Evolutionary conservation across 2,797 vertebrate species (phyloP), one percentile per base, ranked within the genome.

Genomic region (Pangasius mekongensis): DNA sequence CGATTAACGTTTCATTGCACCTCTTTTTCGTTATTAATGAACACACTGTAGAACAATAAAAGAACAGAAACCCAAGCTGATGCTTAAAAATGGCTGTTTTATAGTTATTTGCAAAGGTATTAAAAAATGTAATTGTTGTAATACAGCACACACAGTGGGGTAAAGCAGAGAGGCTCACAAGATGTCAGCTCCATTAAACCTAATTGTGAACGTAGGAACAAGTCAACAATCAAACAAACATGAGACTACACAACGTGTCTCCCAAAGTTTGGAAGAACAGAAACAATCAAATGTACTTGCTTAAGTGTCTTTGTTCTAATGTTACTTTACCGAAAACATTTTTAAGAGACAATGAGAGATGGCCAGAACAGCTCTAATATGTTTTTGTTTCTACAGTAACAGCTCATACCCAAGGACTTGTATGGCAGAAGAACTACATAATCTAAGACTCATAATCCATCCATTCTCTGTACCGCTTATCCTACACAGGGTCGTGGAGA

Each of bases 91-190:
- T 24, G 73, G 27, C 52, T 82, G 88, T 90, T 89, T 92, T 90
- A 92, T 91, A 90, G 92, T 94, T 78, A 87, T 92, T 94, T 90
- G 88, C 91, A 94, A 94, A 94, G 84, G 86, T 89, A 85, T 89
- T 86, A 89, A 86, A 89, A 86, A 91, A 90, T 71, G n/a, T 91
- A 88, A 49, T 43, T 78, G 92, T 90, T 88, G 90, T 92, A 43
- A 89, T 89, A 91, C 33, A 87, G 90, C 88, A 62, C 89, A 91
- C n/a, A 89, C 86, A 30, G 18, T 27, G 30, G 71, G 56, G 66
- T 6, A 62, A 74, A 56, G 10, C 33, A 47, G 5, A 80, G 11
- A 36, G 20, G 18, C 5, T 58, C 54, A 47, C 5, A 56, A 58
- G 30, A 33, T 5, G 16, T n/a, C 18, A 33, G 7, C n/a, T 52